Base-by-base conservation (phyloP, 35 echinoderm and acorn worm genomes). In the Diadema setosum region DNA sequence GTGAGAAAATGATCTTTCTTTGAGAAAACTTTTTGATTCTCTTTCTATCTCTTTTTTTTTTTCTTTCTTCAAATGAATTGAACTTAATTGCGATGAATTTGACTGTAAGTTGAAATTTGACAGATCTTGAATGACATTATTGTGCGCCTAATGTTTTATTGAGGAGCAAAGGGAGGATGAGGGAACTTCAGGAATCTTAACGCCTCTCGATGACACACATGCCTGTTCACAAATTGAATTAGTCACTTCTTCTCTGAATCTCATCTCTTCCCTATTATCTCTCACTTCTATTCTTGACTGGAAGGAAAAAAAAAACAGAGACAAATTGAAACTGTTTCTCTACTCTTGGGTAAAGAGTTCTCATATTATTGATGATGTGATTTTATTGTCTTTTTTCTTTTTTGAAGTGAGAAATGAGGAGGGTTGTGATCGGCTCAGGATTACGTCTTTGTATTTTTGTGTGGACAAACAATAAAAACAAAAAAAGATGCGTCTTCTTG, bases 361-460 rank as follows among this genome's bases (percentile, higher is more conserved):
- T 67, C 63, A 33, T 34, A 67, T 67, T 67, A 67, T 67, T 67
- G 63, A 67, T 67, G 63, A 67, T 67, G 63, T 67, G 63, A 67
- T 67, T 67, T 67, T n/a, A n/a, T n/a, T n/a, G n/a, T n/a, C n/a
- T n/a, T n/a, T n/a, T n/a, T n/a, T n/a, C n/a, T n/a, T n/a, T 67
- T 67, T 67, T 67, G 63, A 67, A 67, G 63, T 67, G 63, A 67
- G 63, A 34, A 67, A 67, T 34, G 37, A 67, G 63, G 63, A 67
- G 63, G 63, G 30, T 67, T 67, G 63, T 16, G 63, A 67, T 67
- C 37, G 63, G 63, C 63, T 67, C 63, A 67, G 63, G 63, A 67
- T 67, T 67, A 67, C 63, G 63, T 67, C 63, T 67, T 67, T 67
- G 63, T 67, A 67, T 67, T 67, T 67, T 67, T 67, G 63, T 67